These are phyloP conservation scores for Chymomyza procnemis DNA, from an alignment of 2,888 invertebrate genomes.

Conservation along the genomic window DNA sequence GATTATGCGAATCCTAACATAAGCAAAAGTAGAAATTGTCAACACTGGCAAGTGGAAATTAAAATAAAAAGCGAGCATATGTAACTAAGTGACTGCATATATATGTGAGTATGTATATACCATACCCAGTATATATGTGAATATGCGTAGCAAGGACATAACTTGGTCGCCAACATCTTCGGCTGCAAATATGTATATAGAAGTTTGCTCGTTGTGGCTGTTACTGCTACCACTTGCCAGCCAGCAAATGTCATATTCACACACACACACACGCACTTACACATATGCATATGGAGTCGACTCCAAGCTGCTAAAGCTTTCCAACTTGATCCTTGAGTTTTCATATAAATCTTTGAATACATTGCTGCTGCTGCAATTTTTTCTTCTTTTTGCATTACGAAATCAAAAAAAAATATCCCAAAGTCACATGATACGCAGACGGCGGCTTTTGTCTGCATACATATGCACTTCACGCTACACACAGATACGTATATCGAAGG, in stretches of 20 bases:
- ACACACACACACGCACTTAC: slow-evolving; percentile 21
- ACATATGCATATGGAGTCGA: slow-evolving; percentile 15
- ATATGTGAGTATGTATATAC: not conserved
- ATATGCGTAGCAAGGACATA: slow-evolving; percentile 53
- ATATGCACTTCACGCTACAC: slow-evolving; percentile 4
- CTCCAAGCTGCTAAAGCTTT: slow-evolving; percentile 30
- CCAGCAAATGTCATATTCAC: slow-evolving; percentile 64
- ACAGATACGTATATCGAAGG: not conserved
- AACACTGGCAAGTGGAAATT: slow-evolving; percentile 56
- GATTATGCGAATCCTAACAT: slow-evolving; percentile 10
- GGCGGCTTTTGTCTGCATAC: slow-evolving; percentile 35
- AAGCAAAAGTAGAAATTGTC: slow-evolving; percentile 30
- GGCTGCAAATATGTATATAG: slow-evolving; percentile 2
- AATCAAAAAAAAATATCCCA: slow-evolving; percentile 40
- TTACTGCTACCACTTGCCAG: slow-evolving; percentile 55
- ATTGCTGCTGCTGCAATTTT: slow-evolving; percentile 23
- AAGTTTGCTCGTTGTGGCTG: slow-evolving; percentile 42
- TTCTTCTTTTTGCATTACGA: not conserved
- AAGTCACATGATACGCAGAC: slow-evolving; percentile 36
- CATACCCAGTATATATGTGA: not conserved
- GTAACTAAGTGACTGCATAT: not conserved
- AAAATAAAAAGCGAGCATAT: slow-evolving; percentile 46
- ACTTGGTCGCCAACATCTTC: slow-evolving; percentile 62
- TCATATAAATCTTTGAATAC: slow-evolving; percentile 63
- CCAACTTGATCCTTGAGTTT: slow-evolving; percentile 61